Evolutionary conservation across 2,888 invertebrate genomes (phyloP).

Genomic region (Megamerina dolium): DNA sequence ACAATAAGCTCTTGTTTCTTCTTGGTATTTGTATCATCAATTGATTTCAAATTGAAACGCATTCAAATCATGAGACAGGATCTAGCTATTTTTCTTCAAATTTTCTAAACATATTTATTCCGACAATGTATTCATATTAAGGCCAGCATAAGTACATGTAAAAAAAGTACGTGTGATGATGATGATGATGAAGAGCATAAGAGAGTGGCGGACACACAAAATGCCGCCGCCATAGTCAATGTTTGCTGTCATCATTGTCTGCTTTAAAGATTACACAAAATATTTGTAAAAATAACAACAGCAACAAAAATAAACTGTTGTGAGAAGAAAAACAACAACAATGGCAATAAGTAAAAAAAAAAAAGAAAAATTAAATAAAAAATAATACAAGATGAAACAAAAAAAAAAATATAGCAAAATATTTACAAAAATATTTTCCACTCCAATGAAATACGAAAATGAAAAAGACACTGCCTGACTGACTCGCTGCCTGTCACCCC

Average conservation of each 20-base stretch:
- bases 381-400: constrained; percentile 22
- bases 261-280: constrained; percentile 40
- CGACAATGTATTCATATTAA: no score
- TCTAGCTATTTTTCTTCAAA: no score
- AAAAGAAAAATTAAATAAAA: constrained; percentile 19
- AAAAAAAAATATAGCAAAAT: constrained; percentile 37
- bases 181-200: no score
- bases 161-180: no score
- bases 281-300: constrained; percentile 34
- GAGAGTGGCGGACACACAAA: no score
- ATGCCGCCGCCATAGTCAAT: constrained; percentile 6
- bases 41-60: no score
- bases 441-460: constrained; percentile 38
- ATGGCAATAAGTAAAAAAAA: neutral
- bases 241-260: constrained; percentile 26
- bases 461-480: constrained; percentile 10
- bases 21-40: no score
- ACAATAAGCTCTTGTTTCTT: no score
- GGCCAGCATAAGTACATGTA: no score
- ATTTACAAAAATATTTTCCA: constrained; percentile 43
- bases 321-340: constrained; percentile 1
- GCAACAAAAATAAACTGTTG: constrained; percentile 25
- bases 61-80: no score
- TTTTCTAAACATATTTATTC: no score
- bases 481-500: constrained; percentile 8